Evolutionary conservation across 1,140 invertebrate genomes (phyloP), one percentile per base, ranked within the genome.

Genomic region (Drosophila eugracilis): DNA sequence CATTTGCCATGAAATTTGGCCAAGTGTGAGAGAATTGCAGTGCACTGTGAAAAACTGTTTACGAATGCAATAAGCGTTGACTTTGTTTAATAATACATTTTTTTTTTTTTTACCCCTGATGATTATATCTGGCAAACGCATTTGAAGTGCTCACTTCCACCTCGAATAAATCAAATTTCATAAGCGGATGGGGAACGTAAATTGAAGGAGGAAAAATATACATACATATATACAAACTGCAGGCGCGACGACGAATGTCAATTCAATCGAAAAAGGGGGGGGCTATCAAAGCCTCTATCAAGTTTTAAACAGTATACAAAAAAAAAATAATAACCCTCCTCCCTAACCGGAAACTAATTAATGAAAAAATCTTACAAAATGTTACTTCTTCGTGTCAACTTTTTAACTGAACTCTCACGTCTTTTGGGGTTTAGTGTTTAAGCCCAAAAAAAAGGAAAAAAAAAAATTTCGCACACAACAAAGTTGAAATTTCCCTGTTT

Each of bases 131-230:
- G 74, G 47, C 78, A 89, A 84, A 89, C 83, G 78, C 78, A 88
- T 78, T 89, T 83, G 45, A 86, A 89, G 75, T 73, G 74, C 73
- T 63, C 60, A 84, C 66, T 88, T 88, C 83, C 83, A 88, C 83
- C 63, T 78, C 49, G 54, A 70, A 84, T 88, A 89, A 88, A 88
- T 86, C 70, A 86, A 60, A 72, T 71, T 53, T 57, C 59, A 76
- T 34, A 44, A 49, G 15, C 32, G 44, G n/a, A 48, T 70, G 62
- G 71, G 63, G 65, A 32, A 45, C 30, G 12, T 47, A 17, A 49
- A 41, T 47, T 21, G 49, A 30, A 24, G 28, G 30, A 19, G 2
- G 22, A 19, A 54, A 58, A 19, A 42, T 36, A n/a, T 37, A 1
- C 32, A 34, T 4, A 34, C 3, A 34, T 10, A n/a, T 42, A 44